Conservation (phyloP, 1,140 invertebrate species). For the Leptinotarsa defecta region DNA sequence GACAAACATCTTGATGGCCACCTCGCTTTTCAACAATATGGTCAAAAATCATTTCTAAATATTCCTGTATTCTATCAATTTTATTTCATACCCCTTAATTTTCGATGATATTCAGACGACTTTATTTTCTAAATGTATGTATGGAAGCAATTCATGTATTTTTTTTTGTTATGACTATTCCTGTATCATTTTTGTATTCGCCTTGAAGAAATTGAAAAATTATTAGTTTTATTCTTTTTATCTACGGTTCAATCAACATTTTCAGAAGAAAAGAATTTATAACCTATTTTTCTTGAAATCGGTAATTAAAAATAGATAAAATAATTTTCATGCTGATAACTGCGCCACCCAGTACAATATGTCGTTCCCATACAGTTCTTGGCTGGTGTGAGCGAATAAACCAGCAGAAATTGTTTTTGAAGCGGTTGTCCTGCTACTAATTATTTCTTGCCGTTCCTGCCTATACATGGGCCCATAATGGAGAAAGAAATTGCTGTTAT, state of each 20-base stretch:
- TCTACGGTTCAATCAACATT: background rate
- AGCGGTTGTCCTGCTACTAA: conserved; percentile 18
- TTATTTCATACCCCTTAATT: no score
- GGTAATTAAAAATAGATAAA: background rate
- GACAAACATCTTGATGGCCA: no score
- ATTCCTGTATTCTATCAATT: no score
- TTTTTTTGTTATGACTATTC: no score
- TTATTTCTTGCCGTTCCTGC: conserved; percentile 16
- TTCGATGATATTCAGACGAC: no score
- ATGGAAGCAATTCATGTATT: no score
- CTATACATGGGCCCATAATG: conserved; percentile 9
- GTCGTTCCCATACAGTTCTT: background rate
- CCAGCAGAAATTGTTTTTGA: conserved; percentile 9
- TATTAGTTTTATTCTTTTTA: background rate
- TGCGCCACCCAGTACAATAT: background rate
- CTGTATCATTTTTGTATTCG: no score
- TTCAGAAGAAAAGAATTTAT: background rate
- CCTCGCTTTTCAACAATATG: no score
- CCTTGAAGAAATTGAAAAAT: no score
- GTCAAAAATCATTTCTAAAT: no score
- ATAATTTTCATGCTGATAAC: background rate
- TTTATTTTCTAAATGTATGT: no score
- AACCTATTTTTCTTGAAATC: background rate
- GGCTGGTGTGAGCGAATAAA: background rate
- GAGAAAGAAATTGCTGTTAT: conserved; percentile 18